Percentiles rank a stretch among this genome's conserved stretches.
These are phyloP conservation scores for Leptopilina clavipes DNA, from an alignment of 1,140 invertebrate genomes.

Conservation along the genomic window DNA sequence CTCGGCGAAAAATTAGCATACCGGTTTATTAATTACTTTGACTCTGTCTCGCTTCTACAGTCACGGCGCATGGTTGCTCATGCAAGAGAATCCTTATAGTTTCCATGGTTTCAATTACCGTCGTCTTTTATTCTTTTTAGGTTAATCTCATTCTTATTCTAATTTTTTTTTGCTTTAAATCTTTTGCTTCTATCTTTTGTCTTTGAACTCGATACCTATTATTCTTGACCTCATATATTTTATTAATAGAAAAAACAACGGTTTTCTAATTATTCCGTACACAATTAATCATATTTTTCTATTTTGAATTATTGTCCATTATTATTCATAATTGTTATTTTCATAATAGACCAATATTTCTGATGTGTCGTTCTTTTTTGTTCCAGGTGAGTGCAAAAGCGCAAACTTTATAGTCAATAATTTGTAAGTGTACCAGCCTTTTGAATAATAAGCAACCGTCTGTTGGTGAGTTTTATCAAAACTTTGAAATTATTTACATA, in stretches of 20 bases:
- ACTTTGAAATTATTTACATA: too few species aligned
- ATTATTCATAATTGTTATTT: slow-evolving; percentile 13
- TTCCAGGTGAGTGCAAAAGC: slow-evolving; percentile 1
- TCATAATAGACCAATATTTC: not conserved
- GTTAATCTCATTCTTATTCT: slow-evolving; percentile 4
- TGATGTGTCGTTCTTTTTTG: slow-evolving; percentile 1
- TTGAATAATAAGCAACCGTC: too few species aligned
- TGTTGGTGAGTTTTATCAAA: too few species aligned
- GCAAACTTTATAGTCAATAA: not conserved
- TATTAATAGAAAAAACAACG: not conserved
- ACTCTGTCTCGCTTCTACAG: slow-evolving; percentile 26
- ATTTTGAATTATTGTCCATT: not conserved
- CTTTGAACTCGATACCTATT: not conserved
- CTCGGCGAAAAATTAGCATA: slow-evolving; percentile 62
- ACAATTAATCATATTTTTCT: not conserved
- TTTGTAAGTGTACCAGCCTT: not conserved
- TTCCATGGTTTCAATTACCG: slow-evolving; percentile 19
- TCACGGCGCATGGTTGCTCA: not conserved
- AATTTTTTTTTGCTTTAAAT: slow-evolving; percentile 19
- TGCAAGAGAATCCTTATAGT: slow-evolving; percentile 23
- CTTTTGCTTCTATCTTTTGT: not conserved
- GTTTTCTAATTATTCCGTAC: not conserved
- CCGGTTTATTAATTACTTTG: slow-evolving; percentile 65
- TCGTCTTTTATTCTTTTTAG: not conserved
- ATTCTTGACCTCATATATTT: slow-evolving; percentile 2